Conservation (phyloP, 37 sponge, comb jelly and placozoan genomes). For the Crambe crambe region DNA sequence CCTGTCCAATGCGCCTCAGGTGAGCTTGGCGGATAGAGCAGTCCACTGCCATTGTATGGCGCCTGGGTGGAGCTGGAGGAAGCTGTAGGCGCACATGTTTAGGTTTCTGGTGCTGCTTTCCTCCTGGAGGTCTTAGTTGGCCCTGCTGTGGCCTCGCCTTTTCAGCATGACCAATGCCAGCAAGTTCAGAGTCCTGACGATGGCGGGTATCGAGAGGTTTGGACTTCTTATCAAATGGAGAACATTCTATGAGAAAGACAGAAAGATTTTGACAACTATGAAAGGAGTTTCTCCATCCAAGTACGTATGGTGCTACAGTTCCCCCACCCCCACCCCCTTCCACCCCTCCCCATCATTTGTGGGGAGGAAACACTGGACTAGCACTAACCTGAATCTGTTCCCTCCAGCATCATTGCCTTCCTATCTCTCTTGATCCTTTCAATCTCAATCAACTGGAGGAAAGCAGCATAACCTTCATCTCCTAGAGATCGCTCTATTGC, state of each 20-base stretch:
- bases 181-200: no score
- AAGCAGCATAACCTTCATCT: conserved; percentile 21
- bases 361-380: no score
- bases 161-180: background rate
- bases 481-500: background rate
- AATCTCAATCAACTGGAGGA: conserved; percentile 9
- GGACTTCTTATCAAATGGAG: no score
- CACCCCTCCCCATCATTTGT: no score
- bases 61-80: background rate
- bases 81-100: background rate
- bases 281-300: no score
- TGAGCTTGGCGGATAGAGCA: background rate
- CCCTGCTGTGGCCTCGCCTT: background rate
- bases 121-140: background rate
- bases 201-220: background rate
- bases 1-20: background rate
- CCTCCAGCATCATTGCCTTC: background rate
- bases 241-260: no score
- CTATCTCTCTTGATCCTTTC: background rate
- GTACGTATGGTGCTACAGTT: no score
- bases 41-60: background rate
- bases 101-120: no score
- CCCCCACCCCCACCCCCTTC: no score
- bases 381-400: no score
- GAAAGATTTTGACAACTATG: no score